Percentiles rank a stretch among this genome's conserved stretches.
Conservation (phyloP, 1,140 invertebrate species). For the Pemphigus obesinymphae region DNA sequence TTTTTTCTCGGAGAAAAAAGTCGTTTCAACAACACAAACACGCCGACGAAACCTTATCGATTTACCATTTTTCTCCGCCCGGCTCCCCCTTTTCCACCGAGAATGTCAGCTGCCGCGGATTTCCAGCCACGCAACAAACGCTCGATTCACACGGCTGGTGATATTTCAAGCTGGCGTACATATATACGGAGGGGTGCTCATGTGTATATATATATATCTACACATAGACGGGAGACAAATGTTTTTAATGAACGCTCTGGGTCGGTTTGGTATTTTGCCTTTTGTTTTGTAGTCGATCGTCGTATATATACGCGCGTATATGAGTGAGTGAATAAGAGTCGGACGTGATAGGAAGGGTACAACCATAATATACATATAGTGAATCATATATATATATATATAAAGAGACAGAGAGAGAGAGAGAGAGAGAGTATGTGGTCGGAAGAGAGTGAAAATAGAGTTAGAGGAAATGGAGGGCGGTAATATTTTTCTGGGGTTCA, state of each 20-base stretch:
- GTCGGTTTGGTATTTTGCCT: constrained; percentile 28
- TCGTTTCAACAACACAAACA: constrained; percentile 15
- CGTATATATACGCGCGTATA: too few species aligned
- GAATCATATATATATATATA: background rate
- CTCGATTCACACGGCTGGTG: constrained; percentile 22
- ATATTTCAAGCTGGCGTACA: constrained; percentile 21
- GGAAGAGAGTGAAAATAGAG: background rate
- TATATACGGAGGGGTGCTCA: background rate
- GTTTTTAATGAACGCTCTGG: constrained; percentile 40
- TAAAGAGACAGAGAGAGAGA: background rate
- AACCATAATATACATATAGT: background rate
- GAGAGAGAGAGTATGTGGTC: background rate
- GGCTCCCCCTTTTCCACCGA: constrained; percentile 2
- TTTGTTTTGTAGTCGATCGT: constrained; percentile 26
- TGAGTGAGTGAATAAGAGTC: too few species aligned
- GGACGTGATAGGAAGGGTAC: background rate
- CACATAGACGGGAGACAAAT: constrained; percentile 30
- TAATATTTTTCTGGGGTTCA: constrained; percentile 39
- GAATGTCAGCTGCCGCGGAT: constrained; percentile 36
- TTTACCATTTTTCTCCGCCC: constrained; percentile 28
- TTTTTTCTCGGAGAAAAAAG: constrained; percentile 15
- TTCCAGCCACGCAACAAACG: constrained; percentile 34
- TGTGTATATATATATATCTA: background rate
- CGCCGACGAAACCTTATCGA: constrained; percentile 24
- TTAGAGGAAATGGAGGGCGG: background rate